These are phyloP conservation scores for Saguinus midas DNA, from an alignment of 2,113 vertebrate genomes.

Conservation along the genomic window DNA sequence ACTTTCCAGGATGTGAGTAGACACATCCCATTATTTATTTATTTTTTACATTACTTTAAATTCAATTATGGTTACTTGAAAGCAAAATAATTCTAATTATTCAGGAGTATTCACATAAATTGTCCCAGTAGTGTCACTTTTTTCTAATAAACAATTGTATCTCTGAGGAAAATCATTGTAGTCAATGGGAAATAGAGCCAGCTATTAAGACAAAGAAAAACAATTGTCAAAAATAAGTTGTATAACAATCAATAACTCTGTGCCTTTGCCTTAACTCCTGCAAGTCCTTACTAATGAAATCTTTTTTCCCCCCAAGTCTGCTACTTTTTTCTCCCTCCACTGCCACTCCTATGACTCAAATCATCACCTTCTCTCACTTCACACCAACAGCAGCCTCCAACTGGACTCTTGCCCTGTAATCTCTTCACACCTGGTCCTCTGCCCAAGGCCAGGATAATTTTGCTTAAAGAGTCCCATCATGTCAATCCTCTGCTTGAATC, in stretches of 20 bases:
- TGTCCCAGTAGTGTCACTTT: neutral
- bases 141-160: neutral
- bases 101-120: neutral
- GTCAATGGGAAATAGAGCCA: neutral
- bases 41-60: neutral
- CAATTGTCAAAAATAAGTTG: neutral
- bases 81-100: neutral
- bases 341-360: neutral
- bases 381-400: neutral
- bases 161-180: neutral
- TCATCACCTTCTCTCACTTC: neutral
- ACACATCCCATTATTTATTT: neutral
- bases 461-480: neutral
- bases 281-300: neutral
- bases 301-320: neutral
- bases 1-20: neutral
- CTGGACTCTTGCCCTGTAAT: neutral
- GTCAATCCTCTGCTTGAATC: neutral
- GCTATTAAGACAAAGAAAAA: neutral
- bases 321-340: neutral
- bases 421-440: neutral
- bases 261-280: neutral
- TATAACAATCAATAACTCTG: neutral
- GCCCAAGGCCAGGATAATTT: neutral
- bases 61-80: neutral